phyloP scores from a whole-genome alignment of 2,888 invertebrate genomes.

The Thera britannica region DNA sequence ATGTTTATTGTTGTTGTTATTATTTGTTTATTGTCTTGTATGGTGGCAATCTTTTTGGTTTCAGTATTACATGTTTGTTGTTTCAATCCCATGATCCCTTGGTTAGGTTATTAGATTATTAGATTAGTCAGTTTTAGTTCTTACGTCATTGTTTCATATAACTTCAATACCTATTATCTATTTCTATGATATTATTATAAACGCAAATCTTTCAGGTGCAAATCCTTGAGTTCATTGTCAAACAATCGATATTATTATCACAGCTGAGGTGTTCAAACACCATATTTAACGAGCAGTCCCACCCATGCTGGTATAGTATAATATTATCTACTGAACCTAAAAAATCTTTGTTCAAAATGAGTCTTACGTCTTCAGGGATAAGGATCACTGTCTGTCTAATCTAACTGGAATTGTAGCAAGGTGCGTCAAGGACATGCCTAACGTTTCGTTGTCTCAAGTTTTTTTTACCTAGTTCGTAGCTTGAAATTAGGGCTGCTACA shows the following conservation, averaged over 20 bases:
- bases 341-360: conserved; percentile 43
- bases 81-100: no score
- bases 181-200: not conserved
- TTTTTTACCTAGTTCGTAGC: conserved; percentile 63
- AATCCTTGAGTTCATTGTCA: conserved; percentile 33
- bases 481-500: conserved; percentile 44
- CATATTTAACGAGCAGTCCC: conserved; percentile 52
- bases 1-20: not conserved
- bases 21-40: not conserved
- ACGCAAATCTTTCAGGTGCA: conserved; percentile 14
- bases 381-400: conserved; percentile 49
- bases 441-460: conserved; percentile 63
- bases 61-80: no score
- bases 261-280: conserved; percentile 50
- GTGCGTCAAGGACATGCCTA: conserved; percentile 76
- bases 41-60: no score
- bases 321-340: conserved; percentile 53
- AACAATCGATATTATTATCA: conserved; percentile 46
- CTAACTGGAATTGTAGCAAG: conserved; percentile 66
- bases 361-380: conserved; percentile 49
- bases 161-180: not conserved
- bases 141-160: not conserved
- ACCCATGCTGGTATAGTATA: conserved; percentile 58
- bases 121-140: not conserved
- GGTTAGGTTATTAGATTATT: not conserved